Percentiles rank a stretch among this genome's conserved stretches.
These are phyloP conservation scores for Pterostichus madidus DNA, from an alignment of 2,888 invertebrate species.

Conservation along the genomic window DNA sequence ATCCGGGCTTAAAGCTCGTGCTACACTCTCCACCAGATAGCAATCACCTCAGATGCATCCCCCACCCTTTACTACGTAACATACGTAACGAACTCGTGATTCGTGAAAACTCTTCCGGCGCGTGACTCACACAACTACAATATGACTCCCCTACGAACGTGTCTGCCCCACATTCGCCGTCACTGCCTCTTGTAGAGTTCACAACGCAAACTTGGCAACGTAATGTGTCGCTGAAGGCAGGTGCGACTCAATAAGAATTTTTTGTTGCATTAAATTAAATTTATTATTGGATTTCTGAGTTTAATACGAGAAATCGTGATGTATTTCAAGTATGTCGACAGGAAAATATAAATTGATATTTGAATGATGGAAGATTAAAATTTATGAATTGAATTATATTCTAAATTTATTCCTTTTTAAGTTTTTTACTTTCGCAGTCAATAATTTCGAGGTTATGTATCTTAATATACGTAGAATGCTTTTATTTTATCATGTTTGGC, in stretches of 20 bases:
- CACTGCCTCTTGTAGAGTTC: not conserved
- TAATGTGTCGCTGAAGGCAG: not conserved
- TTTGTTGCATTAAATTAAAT: constrained; percentile 39
- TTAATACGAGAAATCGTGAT: constrained; percentile 17
- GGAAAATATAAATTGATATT: not conserved
- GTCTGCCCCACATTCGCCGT: constrained; percentile 20
- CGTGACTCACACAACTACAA: constrained; percentile 23
- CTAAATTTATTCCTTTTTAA: too few relatives aligned
- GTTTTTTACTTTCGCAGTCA: too few relatives aligned
- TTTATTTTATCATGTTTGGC: too few relatives aligned
- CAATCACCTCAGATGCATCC: constrained; percentile 30
- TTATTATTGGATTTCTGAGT: constrained; percentile 43
- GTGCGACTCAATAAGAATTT: constrained; percentile 21
- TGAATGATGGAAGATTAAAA: not conserved
- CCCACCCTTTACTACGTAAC: not conserved
- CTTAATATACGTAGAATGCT: too few relatives aligned
- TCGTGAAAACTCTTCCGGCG: constrained; percentile 14
- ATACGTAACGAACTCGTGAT: constrained; percentile 36
- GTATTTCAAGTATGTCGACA: not conserved
- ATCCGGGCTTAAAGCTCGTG: constrained; percentile 20
- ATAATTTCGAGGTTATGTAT: too few relatives aligned
- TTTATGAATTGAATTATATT: not conserved
- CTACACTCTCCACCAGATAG: constrained; percentile 14
- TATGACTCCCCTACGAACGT: constrained; percentile 36
- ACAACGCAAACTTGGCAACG: not conserved